phyloP scores from a whole-genome alignment of 2,797 vertebrate genomes.

The Okamejei kenojei region DNA sequence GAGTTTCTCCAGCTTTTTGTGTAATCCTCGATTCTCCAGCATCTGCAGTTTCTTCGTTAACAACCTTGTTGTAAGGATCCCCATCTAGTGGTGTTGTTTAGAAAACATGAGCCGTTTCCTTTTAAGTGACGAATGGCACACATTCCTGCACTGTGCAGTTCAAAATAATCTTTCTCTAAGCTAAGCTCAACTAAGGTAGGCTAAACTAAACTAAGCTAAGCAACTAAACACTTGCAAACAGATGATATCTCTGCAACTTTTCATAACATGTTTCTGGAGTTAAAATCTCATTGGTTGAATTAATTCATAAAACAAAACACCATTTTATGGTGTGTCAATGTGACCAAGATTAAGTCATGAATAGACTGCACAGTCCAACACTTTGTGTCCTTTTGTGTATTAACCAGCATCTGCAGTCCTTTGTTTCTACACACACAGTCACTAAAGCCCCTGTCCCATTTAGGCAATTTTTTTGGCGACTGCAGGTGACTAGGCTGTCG shows the following conservation, averaged over 20 bases:
- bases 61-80: neutral
- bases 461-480: too few species aligned
- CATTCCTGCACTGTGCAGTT: neutral
- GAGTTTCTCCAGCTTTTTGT: too few species aligned
- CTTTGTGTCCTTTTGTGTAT: too few species aligned
- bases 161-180: neutral
- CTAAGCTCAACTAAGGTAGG: too few species aligned
- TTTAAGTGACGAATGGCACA: neutral
- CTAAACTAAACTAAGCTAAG: neutral
- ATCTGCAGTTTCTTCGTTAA: too few species aligned
- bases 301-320: neutral
- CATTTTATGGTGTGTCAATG: neutral
- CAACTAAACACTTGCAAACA: neutral
- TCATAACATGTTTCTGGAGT: neutral
- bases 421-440: too few species aligned
- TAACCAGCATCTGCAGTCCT: too few species aligned
- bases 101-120: neutral
- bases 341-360: too few species aligned
- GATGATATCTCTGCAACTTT: neutral
- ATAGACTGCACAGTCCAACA: too few species aligned
- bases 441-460: too few species aligned
- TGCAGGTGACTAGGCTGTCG: too few species aligned
- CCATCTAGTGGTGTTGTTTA: neutral
- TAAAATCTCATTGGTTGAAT: neutral
- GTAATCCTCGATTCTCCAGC: too few species aligned